A percentile compares a stretch with the other conserved stretches of the same genome.
These are phyloP conservation scores for Leucoraja ocellata DNA, from an alignment of 2,797 vertebrate genomes.

Conservation along the genomic window DNA sequence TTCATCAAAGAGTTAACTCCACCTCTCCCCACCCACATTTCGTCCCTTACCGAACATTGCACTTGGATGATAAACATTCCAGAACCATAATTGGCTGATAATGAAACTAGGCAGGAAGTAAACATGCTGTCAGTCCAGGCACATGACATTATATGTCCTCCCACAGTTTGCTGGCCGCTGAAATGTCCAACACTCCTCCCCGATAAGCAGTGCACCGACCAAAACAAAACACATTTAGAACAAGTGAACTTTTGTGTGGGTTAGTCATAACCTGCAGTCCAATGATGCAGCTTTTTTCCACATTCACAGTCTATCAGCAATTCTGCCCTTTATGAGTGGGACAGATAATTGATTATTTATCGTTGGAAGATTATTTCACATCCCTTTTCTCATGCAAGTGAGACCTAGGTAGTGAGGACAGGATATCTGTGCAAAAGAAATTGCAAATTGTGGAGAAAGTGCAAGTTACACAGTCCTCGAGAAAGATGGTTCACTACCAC, in stretches of 20 bases:
- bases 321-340: not conserved
- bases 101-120: not conserved
- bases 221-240: not conserved
- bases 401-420: not conserved
- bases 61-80: not conserved
- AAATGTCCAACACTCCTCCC: not conserved
- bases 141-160: not conserved
- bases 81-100: not conserved
- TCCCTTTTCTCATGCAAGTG: not conserved
- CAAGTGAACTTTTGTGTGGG: not conserved
- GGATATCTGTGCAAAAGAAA: not conserved
- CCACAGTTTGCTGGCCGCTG: not conserved
- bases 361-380: not conserved
- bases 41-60: not conserved
- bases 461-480: not conserved
- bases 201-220: not conserved
- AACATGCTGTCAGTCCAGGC: not conserved
- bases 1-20: not conserved
- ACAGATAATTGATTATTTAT: not conserved
- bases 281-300: not conserved
- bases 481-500: too few species aligned
- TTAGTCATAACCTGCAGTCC: not conserved
- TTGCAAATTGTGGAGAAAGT: not conserved
- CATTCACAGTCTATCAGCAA: constrained; percentile 4
- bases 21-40: too few species aligned